These are phyloP conservation scores for Drosophila insularis DNA, from an alignment of 1,140 invertebrate species.

Conservation along the genomic window DNA sequence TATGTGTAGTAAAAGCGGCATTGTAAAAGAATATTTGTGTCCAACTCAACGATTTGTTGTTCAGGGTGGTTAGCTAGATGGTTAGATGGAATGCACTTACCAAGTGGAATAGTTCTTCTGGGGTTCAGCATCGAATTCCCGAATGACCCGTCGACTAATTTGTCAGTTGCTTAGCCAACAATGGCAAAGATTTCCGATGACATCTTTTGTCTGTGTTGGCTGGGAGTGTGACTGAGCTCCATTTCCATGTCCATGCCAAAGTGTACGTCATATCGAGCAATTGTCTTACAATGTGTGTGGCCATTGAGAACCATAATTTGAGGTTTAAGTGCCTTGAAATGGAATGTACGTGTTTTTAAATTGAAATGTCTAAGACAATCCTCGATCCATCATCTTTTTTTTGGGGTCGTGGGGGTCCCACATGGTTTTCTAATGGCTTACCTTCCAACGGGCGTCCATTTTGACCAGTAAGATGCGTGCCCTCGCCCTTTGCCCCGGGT, in stretches of 20 bases:
- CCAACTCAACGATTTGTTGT: background rate
- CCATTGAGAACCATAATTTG: constrained; percentile 10
- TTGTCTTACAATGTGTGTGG: background rate
- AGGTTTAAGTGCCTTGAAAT: background rate
- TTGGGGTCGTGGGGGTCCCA: background rate
- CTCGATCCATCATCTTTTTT: constrained; percentile 6
- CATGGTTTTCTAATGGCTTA: constrained; percentile 19
- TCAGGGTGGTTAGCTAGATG: background rate
- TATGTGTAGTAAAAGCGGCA: constrained; percentile 16
- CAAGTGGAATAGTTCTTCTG: constrained; percentile 31
- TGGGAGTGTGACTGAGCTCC: background rate
- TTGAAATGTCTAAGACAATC: background rate
- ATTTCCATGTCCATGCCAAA: constrained; percentile 17
- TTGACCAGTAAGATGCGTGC: constrained; percentile 43
- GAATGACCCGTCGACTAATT: constrained; percentile 60
- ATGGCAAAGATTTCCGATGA: constrained; percentile 50
- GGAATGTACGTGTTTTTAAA: background rate
- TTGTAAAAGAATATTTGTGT: constrained; percentile 52
- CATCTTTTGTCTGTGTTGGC: constrained; percentile 21
- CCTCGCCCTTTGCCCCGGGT: constrained; percentile 47
- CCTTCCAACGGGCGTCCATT: constrained; percentile 24
- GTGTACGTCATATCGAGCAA: background rate
- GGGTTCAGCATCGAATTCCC: constrained; percentile 38
- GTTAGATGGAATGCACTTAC: constrained; percentile 9
- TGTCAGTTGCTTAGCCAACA: constrained; percentile 61